These are phyloP conservation scores for Galerucella calmariensis DNA, from an alignment of 2,888 invertebrate species.

Conservation along the genomic window DNA sequence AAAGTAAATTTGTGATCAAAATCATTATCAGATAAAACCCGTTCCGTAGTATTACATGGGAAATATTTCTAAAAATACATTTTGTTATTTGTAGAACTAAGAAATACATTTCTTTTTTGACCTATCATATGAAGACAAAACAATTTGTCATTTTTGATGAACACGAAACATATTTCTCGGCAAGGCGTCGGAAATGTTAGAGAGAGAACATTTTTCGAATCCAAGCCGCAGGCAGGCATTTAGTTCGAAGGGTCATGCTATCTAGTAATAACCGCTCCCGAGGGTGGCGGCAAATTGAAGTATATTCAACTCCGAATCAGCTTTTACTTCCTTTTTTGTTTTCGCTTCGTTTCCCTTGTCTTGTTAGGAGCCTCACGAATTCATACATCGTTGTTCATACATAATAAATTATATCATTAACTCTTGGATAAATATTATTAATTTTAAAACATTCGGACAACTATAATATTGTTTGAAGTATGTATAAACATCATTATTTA, in stretches of 20 bases:
- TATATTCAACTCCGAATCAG: slow-evolving; percentile 36
- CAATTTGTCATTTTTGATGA: slow-evolving; percentile 45
- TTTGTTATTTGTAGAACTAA: not conserved
- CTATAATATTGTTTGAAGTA: too few species aligned
- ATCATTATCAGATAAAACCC: not conserved
- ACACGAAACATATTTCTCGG: slow-evolving; percentile 39
- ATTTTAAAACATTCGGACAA: too few species aligned
- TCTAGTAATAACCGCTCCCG: slow-evolving; percentile 45
- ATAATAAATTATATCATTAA: not conserved
- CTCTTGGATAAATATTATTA: too few species aligned
- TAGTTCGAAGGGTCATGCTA: slow-evolving; percentile 43
- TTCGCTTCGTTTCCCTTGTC: slow-evolving; percentile 14
- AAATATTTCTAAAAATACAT: not conserved
- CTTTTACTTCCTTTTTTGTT: slow-evolving; percentile 25
- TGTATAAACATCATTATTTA: too few species aligned
- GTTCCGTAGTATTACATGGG: not conserved
- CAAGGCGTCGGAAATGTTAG: slow-evolving; percentile 15
- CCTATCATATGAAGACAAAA: slow-evolving; percentile 30
- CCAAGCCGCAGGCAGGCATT: slow-evolving; percentile 37
- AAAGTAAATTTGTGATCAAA: not conserved
- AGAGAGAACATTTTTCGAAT: slow-evolving; percentile 36
- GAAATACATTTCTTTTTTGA: slow-evolving; percentile 3
- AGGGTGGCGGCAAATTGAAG: slow-evolving; percentile 43
- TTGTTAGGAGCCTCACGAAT: slow-evolving; percentile 20
- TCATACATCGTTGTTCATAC: not conserved